phyloP scores from a whole-genome alignment of 2,888 invertebrate species.

The Thymelicus sylvestris region DNA sequence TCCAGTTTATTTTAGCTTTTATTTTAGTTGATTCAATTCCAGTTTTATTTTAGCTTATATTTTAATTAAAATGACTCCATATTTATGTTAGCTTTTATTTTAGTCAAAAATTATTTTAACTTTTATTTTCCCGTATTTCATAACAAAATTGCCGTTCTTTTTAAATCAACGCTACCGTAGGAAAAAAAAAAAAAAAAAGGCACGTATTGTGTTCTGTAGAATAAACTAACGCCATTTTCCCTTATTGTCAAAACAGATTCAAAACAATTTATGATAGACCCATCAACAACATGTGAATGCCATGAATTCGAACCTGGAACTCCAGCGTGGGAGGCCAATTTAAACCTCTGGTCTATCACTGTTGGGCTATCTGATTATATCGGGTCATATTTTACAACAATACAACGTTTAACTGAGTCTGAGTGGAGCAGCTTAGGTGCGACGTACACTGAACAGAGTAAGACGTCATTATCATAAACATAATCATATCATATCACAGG shows the following conservation, averaged over 20 bases:
- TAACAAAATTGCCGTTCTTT: no score
- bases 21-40: no score
- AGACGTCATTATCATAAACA: background rate
- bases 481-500: no score
- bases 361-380: slow-evolving; percentile 26
- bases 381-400: slow-evolving; percentile 30
- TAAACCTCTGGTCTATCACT: slow-evolving; percentile 12
- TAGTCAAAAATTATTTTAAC: no score
- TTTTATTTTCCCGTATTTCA: no score
- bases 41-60: no score
- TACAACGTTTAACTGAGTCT: slow-evolving; percentile 29
- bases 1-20: no score
- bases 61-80: no score
- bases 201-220: background rate
- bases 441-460: background rate
- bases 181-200: no score
- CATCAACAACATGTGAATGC: slow-evolving; percentile 6
- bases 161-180: no score
- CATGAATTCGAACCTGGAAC: slow-evolving; percentile 2
- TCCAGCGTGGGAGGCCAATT: slow-evolving; percentile 7
- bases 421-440: slow-evolving; percentile 20
- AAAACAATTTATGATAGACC: slow-evolving; percentile 1
- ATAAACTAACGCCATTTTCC: background rate
- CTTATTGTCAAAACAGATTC: background rate
- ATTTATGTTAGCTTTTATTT: no score